Base-by-base conservation (phyloP, 1,140 invertebrate genomes). In the Phthorimaea operculella region DNA sequence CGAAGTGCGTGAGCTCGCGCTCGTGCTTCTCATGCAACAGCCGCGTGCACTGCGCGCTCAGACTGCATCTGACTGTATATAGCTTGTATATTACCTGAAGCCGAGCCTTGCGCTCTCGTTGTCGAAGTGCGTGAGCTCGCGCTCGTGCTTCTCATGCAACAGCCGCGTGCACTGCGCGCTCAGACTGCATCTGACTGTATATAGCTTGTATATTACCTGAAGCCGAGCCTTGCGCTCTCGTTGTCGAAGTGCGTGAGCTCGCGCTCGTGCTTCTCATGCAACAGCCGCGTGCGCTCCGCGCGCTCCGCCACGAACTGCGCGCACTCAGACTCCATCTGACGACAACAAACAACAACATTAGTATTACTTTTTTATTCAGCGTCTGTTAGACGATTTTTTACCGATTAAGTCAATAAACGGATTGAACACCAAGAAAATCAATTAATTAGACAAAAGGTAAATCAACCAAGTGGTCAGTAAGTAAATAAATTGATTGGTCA, bases 231-330 rank as follows among this genome's bases (percentile, higher is more conserved):
- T 63, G 92, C 90, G 73, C 95, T 98, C 87, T 98, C 96, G 68
- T 94, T 91, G 87, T 99, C 97, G 88, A 98, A 99, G 63, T 93
- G 91, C 69, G 97, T 94, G 66, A 98, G 87, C 83, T 98, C 96
- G 56, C 91, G 89, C 74, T 93, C 91, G 76, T 98, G 96, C 64
- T 92, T 90, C 72, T 98, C 96, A 69, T 96, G 92, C 64, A 98
- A 88, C 60, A 93, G 86, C 59, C 94, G 89, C 80, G 97, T 93
- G 68, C 95, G 89, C 80, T 98, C 95, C 17, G 92, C 91, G 48
- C 95, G 90, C 79, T 98, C 97, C 66, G 94, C 91, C 62, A 94
- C 89, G 78, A 98, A 98, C 87, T 96, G 92, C 61, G 93, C 91
- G 63, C 92, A 92, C 86, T 98, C 97, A 60, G 92, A 90, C 77